Base-by-base conservation (phyloP, 2,797 vertebrate species). In the Anisognathus igniventris region DNA sequence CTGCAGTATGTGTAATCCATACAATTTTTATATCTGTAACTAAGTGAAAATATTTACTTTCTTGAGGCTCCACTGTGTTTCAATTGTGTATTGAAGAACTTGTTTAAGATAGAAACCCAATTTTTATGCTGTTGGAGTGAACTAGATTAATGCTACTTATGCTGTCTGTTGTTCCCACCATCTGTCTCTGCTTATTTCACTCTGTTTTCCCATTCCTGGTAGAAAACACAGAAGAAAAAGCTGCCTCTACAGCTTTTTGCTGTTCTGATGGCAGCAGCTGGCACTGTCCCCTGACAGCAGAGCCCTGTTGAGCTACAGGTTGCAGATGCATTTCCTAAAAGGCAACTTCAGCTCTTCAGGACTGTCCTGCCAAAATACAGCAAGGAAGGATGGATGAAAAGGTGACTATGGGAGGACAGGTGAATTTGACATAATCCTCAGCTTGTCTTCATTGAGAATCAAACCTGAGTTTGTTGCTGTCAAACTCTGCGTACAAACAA, bases 1-100 rank as follows among this genome's bases (percentile, higher is more conserved):
- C 47, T 19, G 40, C 7, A 40, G 6, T 9, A 33, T 0, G 0
- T 20, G 5, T 12, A 33, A 35, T 16, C 12, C 2, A 1, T 39
- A 21, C 3, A 25, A 47, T 30, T 25, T 61, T 70, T 54, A 31
- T 51, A 27, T 22, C 28, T 56, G 5, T 33, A 47, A 25, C 50
- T 33, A 15, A 53, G 17, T 17, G 27, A 28, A 64, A 90, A 86
- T 8, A 61, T 65, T 78, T 50, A 57, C 16, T 12, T 85, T 89
- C 70, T 71, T 12, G 25, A 90, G 48, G 13, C 6, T 40, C 45
- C 61, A 74, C 3, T 12, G 27, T 31, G 6, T 61, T 80, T 75
- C 42, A 27, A 5, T 31, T 86, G 47, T 19, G n/a, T 47, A 7
- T 25, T 72, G 42, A 81, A 72, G n/a, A 74, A 39, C 40, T 42